Evolutionary conservation across 2,888 invertebrate species (phyloP).

Genomic region (Xestia rhomboidea): DNA sequence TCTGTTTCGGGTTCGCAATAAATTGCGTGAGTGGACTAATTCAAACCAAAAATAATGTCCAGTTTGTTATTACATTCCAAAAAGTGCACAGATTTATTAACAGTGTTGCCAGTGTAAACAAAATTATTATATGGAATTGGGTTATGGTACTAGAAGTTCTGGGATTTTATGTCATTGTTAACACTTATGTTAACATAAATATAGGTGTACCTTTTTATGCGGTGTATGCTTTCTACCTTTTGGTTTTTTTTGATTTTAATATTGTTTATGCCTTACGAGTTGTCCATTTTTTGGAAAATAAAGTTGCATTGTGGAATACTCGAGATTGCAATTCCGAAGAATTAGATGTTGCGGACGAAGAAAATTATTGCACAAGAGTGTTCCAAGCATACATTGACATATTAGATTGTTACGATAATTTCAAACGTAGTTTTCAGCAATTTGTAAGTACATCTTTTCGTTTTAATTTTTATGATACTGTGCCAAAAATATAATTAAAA

Average conservation of each 20-base stretch:
- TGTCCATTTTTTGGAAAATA: constrained; percentile 16
- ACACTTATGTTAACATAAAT: not conserved
- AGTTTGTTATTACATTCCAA: constrained; percentile 25
- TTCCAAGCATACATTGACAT: constrained; percentile 42
- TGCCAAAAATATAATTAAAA: not conserved
- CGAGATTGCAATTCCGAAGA: no score
- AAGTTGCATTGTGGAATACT: constrained; percentile 11
- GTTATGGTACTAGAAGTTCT: not conserved
- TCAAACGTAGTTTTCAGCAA: constrained; percentile 25
- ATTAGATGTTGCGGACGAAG: not conserved
- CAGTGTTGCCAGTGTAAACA: not conserved
- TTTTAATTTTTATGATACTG: not conserved
- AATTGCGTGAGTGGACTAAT: constrained; percentile 6
- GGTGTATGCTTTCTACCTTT: not conserved
- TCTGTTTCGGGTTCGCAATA: not conserved
- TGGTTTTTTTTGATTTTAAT: constrained; percentile 19
- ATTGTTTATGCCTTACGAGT: not conserved
- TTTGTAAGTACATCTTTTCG: constrained; percentile 25
- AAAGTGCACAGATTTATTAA: constrained; percentile 35
- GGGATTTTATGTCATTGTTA: not conserved
- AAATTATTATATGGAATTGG: constrained; percentile 33
- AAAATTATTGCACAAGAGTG: not conserved
- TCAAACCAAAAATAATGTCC: not conserved
- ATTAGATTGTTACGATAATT: constrained; percentile 30
- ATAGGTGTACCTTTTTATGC: not conserved